Base-by-base conservation (phyloP, 37 sponge, comb jelly and placozoan species). In the Chondrilla cf. caribensis region DNA sequence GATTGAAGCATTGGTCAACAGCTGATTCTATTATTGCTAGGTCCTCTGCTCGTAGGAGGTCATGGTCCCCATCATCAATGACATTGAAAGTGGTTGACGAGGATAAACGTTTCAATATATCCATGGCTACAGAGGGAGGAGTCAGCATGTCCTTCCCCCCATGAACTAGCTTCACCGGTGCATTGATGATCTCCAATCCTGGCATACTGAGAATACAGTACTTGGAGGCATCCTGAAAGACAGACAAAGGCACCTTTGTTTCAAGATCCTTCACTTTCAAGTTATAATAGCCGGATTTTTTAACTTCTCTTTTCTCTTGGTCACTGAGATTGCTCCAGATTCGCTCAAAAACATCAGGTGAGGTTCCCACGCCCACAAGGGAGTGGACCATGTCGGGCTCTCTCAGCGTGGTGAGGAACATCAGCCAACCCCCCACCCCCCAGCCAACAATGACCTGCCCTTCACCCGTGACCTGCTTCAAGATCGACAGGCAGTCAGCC, bases 391-490 rank as follows among this genome's bases (percentile, higher is more conserved):
- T 79, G 18, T 93, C 90, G 14, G 90, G 90, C 38, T 89, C 86
- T 15, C 90, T 38, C 86, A 89, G 70, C 15, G 90, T 81, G 77
- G 82, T 83, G 47, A 93, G 87, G 38, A 89, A 87, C 90, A 89
- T 87, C 32, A 93, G 83, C 89, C 89, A 89, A 1, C 94, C 90
- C 7, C 94, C 94, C 18, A 93, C 38, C 17, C 84, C 78, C 38
- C 72, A 84, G 0, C 94, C 94, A 0, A 93, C 87, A 6, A 93
- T 58, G 0, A 93, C 35, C 37, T 93, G 94, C 0, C 57, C 68
- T 0, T 87, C 94, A 0, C 35, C 65, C 3, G 90, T 86, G 22
- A 93, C 70, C 0, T 26, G 31, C 18, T 54, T 24, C 43, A 93
- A 21, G 3, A 93, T 64, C 0, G 90, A 21, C 21, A 43, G 58